phyloP scores from a whole-genome alignment of 2,113 vertebrate species.

The Carassius carassius region DNA sequence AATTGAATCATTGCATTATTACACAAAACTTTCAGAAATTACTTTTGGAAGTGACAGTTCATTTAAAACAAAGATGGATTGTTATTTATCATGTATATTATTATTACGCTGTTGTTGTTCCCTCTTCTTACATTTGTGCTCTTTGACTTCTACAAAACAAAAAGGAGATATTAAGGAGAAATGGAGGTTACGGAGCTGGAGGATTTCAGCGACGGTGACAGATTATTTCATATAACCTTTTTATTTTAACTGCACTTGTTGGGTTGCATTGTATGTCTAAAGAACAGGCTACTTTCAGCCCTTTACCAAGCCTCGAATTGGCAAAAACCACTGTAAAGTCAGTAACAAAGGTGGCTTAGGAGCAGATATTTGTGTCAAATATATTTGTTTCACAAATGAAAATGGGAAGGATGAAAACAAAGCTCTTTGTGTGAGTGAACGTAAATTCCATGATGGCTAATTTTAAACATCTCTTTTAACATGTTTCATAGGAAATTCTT shows the following conservation, averaged over 20 bases:
- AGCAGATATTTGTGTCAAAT: constrained; percentile 47
- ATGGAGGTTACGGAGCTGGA: constrained; percentile 6
- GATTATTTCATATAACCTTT: constrained; percentile 56
- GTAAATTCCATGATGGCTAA: constrained; percentile 44
- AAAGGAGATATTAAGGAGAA: constrained; percentile 23
- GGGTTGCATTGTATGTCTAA: constrained; percentile 75
- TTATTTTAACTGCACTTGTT: constrained; percentile 64
- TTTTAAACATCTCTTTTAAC: constrained; percentile 54
- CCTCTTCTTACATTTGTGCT: constrained; percentile 13
- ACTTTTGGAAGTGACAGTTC: constrained; percentile 34
- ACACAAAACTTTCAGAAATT: constrained; percentile 39
- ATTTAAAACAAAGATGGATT: constrained; percentile 31
- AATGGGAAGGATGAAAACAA: constrained; percentile 42
- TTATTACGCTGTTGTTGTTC: constrained; percentile 28
- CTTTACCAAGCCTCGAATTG: constrained; percentile 71
- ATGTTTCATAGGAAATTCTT: constrained; percentile 44
- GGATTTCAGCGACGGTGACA: neutral
- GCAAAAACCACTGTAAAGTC: constrained; percentile 68
- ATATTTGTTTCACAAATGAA: constrained; percentile 52
- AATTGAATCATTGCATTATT: constrained; percentile 75
- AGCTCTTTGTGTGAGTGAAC: constrained; percentile 41
- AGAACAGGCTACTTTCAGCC: constrained; percentile 67
- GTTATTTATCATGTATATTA: constrained; percentile 49
- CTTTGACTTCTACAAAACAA: constrained; percentile 7
- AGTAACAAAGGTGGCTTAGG: constrained; percentile 12